Conservation (phyloP, 2,113 vertebrate genomes). For the Oryzias melastigma region DNA sequence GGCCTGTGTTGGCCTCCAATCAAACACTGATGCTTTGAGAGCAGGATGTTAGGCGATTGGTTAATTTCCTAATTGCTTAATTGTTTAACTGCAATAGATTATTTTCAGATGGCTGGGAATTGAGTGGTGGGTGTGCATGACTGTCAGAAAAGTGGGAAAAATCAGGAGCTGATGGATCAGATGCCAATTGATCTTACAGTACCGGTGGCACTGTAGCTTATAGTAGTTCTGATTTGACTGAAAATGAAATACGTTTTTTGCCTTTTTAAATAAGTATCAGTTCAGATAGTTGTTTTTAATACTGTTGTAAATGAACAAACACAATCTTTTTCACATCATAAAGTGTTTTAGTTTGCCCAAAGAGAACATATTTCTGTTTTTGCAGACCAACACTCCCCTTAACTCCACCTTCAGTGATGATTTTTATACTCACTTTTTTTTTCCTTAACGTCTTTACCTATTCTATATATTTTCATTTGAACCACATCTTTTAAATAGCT, state of each 20-base stretch:
- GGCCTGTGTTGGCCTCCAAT: constrained; percentile 31
- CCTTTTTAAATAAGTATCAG: constrained; percentile 38
- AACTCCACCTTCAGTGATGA: no score
- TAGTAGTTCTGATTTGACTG: constrained; percentile 7
- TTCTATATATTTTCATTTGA: no score
- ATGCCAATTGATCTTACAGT: constrained; percentile 46
- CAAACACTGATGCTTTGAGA: constrained; percentile 5
- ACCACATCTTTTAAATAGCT: no score
- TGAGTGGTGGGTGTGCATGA: constrained; percentile 62
- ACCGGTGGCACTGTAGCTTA: constrained; percentile 17
- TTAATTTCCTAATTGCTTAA: constrained; percentile 63
- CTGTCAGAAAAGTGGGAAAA: constrained; percentile 39
- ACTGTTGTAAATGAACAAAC: neutral
- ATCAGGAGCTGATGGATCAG: constrained; percentile 40
- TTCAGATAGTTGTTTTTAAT: constrained; percentile 5
- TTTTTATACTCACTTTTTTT: no score
- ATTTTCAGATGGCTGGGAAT: constrained; percentile 66
- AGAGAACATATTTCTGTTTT: no score
- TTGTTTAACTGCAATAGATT: constrained; percentile 72
- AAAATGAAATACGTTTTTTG: constrained; percentile 17
- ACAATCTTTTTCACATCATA: no score
- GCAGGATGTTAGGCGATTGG: constrained; percentile 29
- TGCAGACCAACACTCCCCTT: no score
- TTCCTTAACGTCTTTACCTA: no score
- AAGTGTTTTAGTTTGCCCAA: no score